These are phyloP conservation scores for Discoglossus pictus DNA, from an alignment of 2,797 vertebrate species.

Conservation along the genomic window DNA sequence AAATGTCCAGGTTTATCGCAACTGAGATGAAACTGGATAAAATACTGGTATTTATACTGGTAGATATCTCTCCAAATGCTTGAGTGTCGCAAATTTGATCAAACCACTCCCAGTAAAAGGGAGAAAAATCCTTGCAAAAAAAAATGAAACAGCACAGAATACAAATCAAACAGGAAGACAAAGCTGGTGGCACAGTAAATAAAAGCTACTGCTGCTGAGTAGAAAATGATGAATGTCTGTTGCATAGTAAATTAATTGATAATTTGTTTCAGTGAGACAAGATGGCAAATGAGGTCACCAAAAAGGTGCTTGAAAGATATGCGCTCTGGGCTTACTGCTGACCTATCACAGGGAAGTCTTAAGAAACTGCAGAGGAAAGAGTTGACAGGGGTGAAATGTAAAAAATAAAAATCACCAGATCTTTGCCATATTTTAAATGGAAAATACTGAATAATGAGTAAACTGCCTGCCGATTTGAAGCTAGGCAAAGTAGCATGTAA, in stretches of 20 bases:
- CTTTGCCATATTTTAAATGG: slow-evolving; percentile 72
- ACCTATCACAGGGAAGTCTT: slow-evolving; percentile 69
- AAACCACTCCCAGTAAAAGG: slow-evolving; percentile 65
- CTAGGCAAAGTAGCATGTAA: too few species aligned
- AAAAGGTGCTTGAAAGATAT: slow-evolving; percentile 66
- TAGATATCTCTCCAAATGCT: slow-evolving; percentile 74
- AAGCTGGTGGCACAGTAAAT: slow-evolving; percentile 71
- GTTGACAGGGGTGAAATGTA: slow-evolving; percentile 58
- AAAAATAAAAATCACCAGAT: slow-evolving; percentile 59
- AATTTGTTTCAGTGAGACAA: slow-evolving; percentile 69
- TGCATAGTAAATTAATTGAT: slow-evolving; percentile 90
- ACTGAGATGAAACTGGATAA: slow-evolving; percentile 78
- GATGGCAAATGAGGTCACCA: slow-evolving; percentile 67
- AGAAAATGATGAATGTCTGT: slow-evolving; percentile 75
- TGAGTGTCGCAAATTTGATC: slow-evolving; percentile 78
- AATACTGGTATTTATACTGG: slow-evolving; percentile 71
- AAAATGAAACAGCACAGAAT: slow-evolving; percentile 77
- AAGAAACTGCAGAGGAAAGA: slow-evolving; percentile 61
- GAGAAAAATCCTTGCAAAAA: slow-evolving; percentile 29
- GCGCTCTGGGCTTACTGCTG: slow-evolving; percentile 69
- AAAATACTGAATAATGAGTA: slow-evolving; percentile 1
- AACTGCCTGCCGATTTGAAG: background rate
- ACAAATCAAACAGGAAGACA: slow-evolving; percentile 77
- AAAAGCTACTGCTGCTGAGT: slow-evolving; percentile 65
- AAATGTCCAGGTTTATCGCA: slow-evolving; percentile 73